phyloP scores from a whole-genome alignment of 2,113 vertebrate genomes.

The Sceloporus tristichus region DNA sequence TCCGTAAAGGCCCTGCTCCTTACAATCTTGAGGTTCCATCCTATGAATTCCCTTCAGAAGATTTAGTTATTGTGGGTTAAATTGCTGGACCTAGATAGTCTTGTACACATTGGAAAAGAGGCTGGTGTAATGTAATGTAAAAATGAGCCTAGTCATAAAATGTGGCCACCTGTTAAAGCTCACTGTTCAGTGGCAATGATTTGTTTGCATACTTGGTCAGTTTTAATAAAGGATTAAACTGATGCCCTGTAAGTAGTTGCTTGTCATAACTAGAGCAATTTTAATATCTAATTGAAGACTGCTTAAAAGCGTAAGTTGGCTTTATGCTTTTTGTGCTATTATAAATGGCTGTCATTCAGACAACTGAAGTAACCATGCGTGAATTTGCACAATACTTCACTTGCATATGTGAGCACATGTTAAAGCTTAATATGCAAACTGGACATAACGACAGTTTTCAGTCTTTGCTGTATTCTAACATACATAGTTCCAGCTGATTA shows the following conservation, averaged over 20 bases:
- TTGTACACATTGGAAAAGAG: conserved; percentile 42
- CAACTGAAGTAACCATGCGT: background rate
- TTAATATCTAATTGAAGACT: background rate
- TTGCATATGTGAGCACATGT: background rate
- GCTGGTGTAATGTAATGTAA: conserved; percentile 44
- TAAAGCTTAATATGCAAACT: background rate
- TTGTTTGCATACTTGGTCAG: conserved; percentile 59
- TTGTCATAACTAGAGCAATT: background rate
- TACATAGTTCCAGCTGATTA: background rate
- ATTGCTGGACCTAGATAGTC: conserved; percentile 10
- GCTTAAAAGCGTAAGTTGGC: background rate
- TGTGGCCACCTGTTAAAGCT: conserved; percentile 42
- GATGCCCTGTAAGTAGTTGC: background rate
- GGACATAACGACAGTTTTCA: background rate
- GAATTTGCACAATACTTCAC: background rate
- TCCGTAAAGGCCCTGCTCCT: conserved; percentile 92
- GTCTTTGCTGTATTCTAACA: background rate
- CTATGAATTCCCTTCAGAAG: conserved; percentile 87
- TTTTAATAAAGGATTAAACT: conserved; percentile 75
- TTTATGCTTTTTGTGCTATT: background rate
- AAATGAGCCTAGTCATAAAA: conserved; percentile 36
- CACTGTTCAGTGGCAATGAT: conserved; percentile 37
- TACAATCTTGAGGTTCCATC: conserved; percentile 91
- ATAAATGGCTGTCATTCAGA: background rate
- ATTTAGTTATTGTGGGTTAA: conserved; percentile 89